Percentiles rank a stretch among this genome's conserved stretches.
Conservation (phyloP, 92 coral and sea anemone genomes). For the Heteractis magnifica region DNA sequence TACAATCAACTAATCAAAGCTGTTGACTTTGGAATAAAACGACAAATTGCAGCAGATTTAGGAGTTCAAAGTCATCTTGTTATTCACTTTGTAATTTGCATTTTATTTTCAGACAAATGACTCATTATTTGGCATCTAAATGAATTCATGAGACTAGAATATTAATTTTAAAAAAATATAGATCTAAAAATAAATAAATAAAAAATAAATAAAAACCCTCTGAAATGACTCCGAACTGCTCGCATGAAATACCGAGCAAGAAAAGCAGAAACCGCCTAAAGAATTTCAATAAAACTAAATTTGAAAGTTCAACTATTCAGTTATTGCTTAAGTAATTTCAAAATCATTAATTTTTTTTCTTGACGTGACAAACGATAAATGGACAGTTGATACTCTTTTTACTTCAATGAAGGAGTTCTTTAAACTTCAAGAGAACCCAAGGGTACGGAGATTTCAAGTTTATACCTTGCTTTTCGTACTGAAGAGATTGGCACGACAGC, state of each 20-base stretch:
- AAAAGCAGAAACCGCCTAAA: no score
- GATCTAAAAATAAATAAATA: neutral
- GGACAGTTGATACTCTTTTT: neutral
- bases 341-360: neutral
- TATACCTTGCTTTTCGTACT: no score
- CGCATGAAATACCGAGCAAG: no score
- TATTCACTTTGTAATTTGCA: neutral
- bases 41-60: neutral
- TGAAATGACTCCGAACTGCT: no score
- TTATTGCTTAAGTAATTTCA: neutral
- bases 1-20: neutral
- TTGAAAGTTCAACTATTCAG: conserved; percentile 1
- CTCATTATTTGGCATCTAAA: neutral
- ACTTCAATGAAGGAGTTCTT: neutral
- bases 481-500: no score
- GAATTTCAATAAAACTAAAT: neutral
- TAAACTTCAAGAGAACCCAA: neutral
- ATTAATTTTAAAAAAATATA: neutral
- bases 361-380: neutral
- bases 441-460: no score
- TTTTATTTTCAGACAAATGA: neutral
- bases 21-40: neutral
- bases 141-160: neutral
- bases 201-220: no score
- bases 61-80: neutral